Conservation (phyloP, 64 coral and sea anemone genomes). For the Pocillopora verrucosa region DNA sequence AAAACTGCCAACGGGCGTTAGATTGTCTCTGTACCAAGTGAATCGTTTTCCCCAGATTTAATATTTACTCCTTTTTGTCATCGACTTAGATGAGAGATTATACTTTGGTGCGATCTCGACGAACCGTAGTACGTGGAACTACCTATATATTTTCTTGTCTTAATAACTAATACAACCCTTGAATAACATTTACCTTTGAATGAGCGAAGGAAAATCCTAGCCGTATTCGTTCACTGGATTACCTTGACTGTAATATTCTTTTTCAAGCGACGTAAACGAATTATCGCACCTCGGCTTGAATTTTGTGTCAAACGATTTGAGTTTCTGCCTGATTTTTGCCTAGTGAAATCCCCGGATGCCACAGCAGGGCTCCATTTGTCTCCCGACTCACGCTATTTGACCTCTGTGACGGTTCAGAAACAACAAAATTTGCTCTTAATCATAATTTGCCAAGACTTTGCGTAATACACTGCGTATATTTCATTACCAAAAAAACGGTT, state of each 20-base stretch:
- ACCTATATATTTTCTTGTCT: not conserved
- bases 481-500: not conserved
- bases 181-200: not conserved
- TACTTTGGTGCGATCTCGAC: not conserved
- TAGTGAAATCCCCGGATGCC: not conserved
- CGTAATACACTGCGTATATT: too few species aligned
- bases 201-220: not conserved
- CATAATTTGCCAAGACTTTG: not conserved
- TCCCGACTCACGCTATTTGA: not conserved
- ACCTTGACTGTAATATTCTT: not conserved
- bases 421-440: not conserved
- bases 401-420: not conserved
- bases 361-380: not conserved
- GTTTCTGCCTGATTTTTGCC: not conserved
- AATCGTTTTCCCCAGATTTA: not conserved
- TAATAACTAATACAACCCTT: not conserved
- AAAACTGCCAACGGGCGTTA: too few species aligned
- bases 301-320: not conserved
- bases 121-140: not conserved
- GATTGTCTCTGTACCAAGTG: too few species aligned
- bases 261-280: not conserved
- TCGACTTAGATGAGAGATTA: too few species aligned
- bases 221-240: not conserved
- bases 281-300: not conserved
- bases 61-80: not conserved